A percentile compares a stretch with the other conserved stretches of the same genome.
Evolutionary conservation across 2,113 vertebrate species (phyloP).

Genomic region (Macrotus californicus): DNA sequence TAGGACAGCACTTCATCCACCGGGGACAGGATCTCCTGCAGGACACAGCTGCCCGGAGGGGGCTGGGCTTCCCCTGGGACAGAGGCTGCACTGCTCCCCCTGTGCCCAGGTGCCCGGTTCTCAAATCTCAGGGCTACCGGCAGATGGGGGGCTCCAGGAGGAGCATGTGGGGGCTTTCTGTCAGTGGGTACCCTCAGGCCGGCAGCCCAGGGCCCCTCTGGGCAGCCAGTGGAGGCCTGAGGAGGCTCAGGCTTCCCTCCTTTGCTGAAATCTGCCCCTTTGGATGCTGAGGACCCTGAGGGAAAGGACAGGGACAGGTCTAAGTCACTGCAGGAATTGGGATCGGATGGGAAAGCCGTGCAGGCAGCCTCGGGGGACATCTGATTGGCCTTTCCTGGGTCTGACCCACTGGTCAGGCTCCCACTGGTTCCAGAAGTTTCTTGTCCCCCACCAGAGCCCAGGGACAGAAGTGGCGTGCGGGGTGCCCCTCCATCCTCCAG

Average conservation of each 20-base stretch:
- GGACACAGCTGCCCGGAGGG: background rate
- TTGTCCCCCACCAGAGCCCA: background rate
- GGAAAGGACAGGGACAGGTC: background rate
- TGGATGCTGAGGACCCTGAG: fast-evolving
- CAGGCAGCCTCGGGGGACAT: fast-evolving
- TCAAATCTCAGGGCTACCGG: background rate
- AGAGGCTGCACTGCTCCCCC: background rate
- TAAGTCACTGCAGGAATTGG: background rate
- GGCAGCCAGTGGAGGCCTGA: background rate
- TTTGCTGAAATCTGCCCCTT: fast-evolving
- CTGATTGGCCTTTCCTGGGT: background rate
- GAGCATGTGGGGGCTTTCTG: background rate
- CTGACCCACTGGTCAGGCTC: background rate
- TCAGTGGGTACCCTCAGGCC: fast-evolving
- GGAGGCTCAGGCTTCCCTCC: background rate
- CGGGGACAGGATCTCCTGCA: conserved; percentile 78
- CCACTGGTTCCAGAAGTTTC: background rate
- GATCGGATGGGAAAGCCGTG: fast-evolving
- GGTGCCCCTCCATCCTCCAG: fast-evolving
- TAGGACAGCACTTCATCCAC: conserved; percentile 80
- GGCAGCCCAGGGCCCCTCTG: background rate
- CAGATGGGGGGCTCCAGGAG: background rate
- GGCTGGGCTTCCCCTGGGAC: background rate
- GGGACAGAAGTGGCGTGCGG: background rate
- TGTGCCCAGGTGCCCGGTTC: background rate